Evolutionary conservation across 2,888 invertebrate genomes (phyloP).

Genomic region (Imbricaverruca yamaguchii): DNA sequence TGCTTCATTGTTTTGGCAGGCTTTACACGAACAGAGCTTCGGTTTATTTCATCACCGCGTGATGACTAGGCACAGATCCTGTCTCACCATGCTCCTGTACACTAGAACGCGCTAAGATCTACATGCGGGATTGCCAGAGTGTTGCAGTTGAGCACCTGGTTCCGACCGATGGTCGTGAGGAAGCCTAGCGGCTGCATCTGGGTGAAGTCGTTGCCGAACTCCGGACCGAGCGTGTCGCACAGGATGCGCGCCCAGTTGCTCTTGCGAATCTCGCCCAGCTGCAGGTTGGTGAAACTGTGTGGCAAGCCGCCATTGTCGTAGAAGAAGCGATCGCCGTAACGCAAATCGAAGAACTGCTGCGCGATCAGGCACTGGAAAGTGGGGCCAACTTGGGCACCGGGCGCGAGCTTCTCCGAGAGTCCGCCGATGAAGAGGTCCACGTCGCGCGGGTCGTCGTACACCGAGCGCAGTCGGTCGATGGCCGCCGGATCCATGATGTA

Average conservation of each 20-base stretch:
- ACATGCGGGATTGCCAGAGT: conserved; percentile 28
- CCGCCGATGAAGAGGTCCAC: conserved; percentile 19
- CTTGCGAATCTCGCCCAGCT: not conserved
- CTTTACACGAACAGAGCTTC: no score
- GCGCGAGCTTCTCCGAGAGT: not conserved
- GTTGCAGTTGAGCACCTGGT: conserved; percentile 23
- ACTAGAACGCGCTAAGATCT: conserved; percentile 54
- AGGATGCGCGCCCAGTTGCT: not conserved
- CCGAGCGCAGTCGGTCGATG: conserved; percentile 10
- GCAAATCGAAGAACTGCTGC: conserved; percentile 20
- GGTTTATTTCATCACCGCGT: no score
- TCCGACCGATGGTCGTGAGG: conserved; percentile 23
- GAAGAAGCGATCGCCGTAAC: conserved; percentile 18
- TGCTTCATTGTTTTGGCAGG: no score
- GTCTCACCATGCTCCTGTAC: conserved; percentile 38
- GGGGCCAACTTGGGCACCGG: not conserved
- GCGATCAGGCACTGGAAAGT: conserved; percentile 21
- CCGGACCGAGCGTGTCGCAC: conserved; percentile 1
- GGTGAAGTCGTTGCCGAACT: conserved; percentile 50
- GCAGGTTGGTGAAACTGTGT: not conserved
- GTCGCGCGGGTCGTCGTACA: not conserved
- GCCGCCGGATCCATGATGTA: not conserved
- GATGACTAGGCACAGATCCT: no score
- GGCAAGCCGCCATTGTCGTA: conserved; percentile 9
- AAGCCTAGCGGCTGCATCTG: conserved; percentile 72